Conservation (phyloP, 2,888 invertebrate species). For the Acleris holmiana region DNA sequence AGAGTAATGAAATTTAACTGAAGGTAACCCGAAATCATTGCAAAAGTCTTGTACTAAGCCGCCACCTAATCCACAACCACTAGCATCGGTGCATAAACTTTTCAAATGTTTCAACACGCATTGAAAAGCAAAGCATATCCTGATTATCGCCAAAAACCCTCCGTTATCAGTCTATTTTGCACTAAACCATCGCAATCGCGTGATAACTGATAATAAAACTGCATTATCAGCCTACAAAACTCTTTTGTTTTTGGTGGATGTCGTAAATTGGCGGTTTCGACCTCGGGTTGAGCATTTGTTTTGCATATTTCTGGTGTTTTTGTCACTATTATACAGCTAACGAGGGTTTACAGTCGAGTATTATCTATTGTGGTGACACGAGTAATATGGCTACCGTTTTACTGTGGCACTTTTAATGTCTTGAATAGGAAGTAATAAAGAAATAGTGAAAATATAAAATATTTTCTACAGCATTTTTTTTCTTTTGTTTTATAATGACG, state of each 20-base stretch:
- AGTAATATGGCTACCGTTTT: background rate
- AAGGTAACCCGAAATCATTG: too few relatives aligned
- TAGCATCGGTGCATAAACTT: background rate
- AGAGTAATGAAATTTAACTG: too few relatives aligned
- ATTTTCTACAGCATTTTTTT: too few relatives aligned
- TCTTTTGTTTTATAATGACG: too few relatives aligned
- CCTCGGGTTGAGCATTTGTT: slow-evolving; percentile 19
- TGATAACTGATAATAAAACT: slow-evolving; percentile 73
- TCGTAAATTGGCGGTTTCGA: slow-evolving; percentile 29
- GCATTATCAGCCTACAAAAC: slow-evolving; percentile 57
- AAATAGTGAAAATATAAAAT: too few relatives aligned
- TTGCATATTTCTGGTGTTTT: slow-evolving; percentile 28
- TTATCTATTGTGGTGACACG: background rate
- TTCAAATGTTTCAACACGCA: slow-evolving; percentile 6
- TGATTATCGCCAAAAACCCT: slow-evolving; percentile 44
- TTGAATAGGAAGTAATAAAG: background rate
- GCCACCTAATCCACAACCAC: background rate
- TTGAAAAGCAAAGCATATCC: slow-evolving; percentile 37
- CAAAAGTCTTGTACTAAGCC: too few relatives aligned
- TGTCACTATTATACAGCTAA: slow-evolving; percentile 18
- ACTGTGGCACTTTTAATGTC: background rate
- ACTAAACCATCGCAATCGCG: slow-evolving; percentile 69
- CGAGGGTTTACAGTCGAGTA: slow-evolving; percentile 1
- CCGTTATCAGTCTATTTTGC: slow-evolving; percentile 60
- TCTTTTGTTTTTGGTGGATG: slow-evolving; percentile 42